A percentile compares a stretch with the other conserved stretches of the same genome.
These are phyloP conservation scores for Orycteropus afer DNA, from an alignment of 2,113 vertebrate genomes.

Conservation along the genomic window DNA sequence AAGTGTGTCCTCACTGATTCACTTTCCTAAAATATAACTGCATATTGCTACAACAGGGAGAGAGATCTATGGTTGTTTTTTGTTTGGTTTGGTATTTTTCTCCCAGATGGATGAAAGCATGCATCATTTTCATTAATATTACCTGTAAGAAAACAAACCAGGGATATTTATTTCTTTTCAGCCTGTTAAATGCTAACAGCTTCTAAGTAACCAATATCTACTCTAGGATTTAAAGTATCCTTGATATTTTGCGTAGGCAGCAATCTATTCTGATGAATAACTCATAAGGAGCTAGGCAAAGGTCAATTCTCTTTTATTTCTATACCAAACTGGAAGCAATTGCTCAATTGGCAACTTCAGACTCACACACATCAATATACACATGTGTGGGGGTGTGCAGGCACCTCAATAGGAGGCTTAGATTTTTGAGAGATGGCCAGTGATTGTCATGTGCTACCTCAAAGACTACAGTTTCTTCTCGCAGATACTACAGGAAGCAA, in stretches of 20 bases:
- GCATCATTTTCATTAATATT: constrained; percentile 49
- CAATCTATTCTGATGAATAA: constrained; percentile 69
- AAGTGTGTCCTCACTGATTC: neutral
- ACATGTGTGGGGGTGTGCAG: no score
- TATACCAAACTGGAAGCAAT: constrained; percentile 51
- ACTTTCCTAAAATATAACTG: constrained; percentile 38
- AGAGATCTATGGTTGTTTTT: neutral
- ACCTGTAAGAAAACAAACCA: constrained; percentile 36
- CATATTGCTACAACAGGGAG: neutral
- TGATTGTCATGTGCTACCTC: neutral
- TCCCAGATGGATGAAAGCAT: neutral
- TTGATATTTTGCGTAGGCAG: constrained; percentile 61
- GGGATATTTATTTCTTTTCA: constrained; percentile 76
- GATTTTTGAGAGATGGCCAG: neutral
- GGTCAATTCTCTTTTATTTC: constrained; percentile 71
- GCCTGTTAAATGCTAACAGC: constrained; percentile 54
- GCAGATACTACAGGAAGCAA: neutral
- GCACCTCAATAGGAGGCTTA: neutral
- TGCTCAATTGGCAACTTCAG: constrained; percentile 36
- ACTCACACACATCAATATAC: neutral
- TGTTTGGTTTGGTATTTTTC: constrained; percentile 22
- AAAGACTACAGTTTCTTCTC: neutral
- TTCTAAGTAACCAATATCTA: constrained; percentile 66
- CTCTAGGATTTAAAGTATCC: constrained; percentile 62
- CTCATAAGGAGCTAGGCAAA: constrained; percentile 34